Evolutionary conservation across 2,113 vertebrate genomes (phyloP), one percentile per base, ranked within the genome.

Genomic region (Embiotoca jacksoni): DNA sequence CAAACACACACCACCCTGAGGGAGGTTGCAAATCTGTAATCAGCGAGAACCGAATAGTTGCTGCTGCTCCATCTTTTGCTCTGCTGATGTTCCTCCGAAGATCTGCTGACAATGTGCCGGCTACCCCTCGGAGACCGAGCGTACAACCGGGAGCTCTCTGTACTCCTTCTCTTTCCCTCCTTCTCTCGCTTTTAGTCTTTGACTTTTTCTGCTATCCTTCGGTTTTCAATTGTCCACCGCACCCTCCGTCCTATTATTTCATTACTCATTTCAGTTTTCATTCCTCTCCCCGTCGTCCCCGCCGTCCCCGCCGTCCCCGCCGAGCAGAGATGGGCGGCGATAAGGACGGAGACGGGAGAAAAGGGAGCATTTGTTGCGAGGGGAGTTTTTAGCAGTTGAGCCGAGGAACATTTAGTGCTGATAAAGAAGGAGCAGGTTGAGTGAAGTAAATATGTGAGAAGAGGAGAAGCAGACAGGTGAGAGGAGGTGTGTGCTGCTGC

Each of bases 91-190:
- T 23, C 35, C 77, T 63, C n/a, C 23, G 23, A 85, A 76, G 74
- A 80, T 90, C 91, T 92, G 94, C 94, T 94, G 94, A 95, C 90
- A 91, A 23, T 37, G 65, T 55, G 58, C 41, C 56, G 56, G 44
- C 58, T 80, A 87, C 60, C 85, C 93, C 91, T 92, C 63, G 5
- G 93, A 94, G 93, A 94, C 57, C 82, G 80, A 66, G 73, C 54
- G 64, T 72, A 76, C 65, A 89, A 79, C 61, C 37, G 57, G 54
- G 56, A 64, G 64, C 64, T 57, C 46, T 67, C 39, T 47, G 56
- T 55, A 53, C 23, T 37, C 60, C 41, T 6, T 54, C 49, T 78
- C 32, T 72, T 76, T 63, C 82, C 23, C 6, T 32, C 33, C 32
- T 35, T 50, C 37, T n/a, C 30, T 35, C 41, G 16, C 49, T 16